Base-by-base conservation (phyloP, 1,140 invertebrate genomes). In the Hycleus phaleratus region DNA sequence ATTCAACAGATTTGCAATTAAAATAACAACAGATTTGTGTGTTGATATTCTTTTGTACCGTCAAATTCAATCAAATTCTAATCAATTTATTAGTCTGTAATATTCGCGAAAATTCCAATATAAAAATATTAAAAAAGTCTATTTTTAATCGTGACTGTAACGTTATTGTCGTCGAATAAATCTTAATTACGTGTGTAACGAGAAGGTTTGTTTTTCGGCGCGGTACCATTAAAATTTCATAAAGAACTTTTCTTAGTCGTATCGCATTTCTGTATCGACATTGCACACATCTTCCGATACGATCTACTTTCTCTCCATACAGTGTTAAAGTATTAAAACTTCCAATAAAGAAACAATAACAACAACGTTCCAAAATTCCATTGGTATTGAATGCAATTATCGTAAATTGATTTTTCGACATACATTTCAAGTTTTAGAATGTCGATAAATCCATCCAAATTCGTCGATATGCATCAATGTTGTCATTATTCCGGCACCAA, bases 391-490 rank as follows among this genome's bases (percentile, higher is more conserved):
- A 56, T 49, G 54, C 59, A 61, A 61, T 61, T 61, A 61, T 61
- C 59, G 49, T 61, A 61, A 61, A 61, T 61, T 61, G 59, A 61
- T 61, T 61, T 61, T 57, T 53, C 43, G 59, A 61, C 54, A 53
- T 49, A 12, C 43, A 49, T 57, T 61, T 61, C 56, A 57, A 61
- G 56, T 60, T 60, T 56, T 32, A 32, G 32, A 32, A 32, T 32
- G 32, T 32, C 32, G 4, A 32, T 32, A 32, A 32, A 32, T 32
- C 32, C 32, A 0, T 5, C 32, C 1, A 32, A 2, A 2, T 32
- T 5, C 7, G 32, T 18, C 32, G 32, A 32, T 32, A 32, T 32
- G 32, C 7, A 32, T 32, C 32, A 32, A 7, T 32, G 26, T 32
- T 32, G 26, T 32, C 26, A 32, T 1, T 32, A 32, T 32, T 32